phyloP scores from a whole-genome alignment of 1,140 invertebrate genomes.

The Diorhabda sublineata region DNA sequence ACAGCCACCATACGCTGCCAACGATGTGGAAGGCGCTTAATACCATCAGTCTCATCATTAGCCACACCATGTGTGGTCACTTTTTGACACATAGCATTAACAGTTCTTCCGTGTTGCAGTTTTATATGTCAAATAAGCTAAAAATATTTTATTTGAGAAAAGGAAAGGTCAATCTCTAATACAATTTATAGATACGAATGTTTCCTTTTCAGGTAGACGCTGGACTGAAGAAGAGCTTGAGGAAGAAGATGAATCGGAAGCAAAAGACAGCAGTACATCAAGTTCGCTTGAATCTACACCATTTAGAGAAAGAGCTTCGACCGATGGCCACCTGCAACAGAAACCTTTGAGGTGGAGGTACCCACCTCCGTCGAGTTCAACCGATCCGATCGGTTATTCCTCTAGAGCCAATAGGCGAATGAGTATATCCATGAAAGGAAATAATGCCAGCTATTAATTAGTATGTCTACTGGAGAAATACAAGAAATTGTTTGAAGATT shows the following conservation, averaged over 20 bases:
- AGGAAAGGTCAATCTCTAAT: too few relatives aligned
- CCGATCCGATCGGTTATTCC: conserved; percentile 21
- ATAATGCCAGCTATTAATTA: conserved; percentile 52
- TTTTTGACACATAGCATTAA: too few relatives aligned
- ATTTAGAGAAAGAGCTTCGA: conserved; percentile 59
- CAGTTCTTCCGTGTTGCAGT: too few relatives aligned
- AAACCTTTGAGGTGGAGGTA: conserved; percentile 52
- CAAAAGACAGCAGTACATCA: conserved; percentile 34
- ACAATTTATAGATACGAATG: too few relatives aligned
- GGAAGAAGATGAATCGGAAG: conserved; percentile 39
- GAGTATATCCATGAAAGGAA: conserved; percentile 56
- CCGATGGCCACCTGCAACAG: conserved; percentile 55
- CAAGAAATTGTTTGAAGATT: too few relatives aligned
- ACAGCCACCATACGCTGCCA: too few relatives aligned
- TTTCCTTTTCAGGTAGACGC: conserved; percentile 35
- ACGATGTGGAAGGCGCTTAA: too few relatives aligned
- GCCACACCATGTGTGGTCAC: too few relatives aligned
- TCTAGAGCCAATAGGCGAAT: conserved; percentile 51
- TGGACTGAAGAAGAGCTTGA: conserved; percentile 50
- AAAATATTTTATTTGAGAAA: too few relatives aligned
- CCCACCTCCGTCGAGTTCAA: conserved; percentile 43
- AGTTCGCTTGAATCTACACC: conserved; percentile 43
- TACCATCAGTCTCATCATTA: too few relatives aligned
- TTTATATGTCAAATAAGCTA: too few relatives aligned
- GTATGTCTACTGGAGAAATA: neutral